These are phyloP conservation scores for Brachionus koreanus DNA, from an alignment of 1,140 invertebrate species.

Conservation along the genomic window DNA sequence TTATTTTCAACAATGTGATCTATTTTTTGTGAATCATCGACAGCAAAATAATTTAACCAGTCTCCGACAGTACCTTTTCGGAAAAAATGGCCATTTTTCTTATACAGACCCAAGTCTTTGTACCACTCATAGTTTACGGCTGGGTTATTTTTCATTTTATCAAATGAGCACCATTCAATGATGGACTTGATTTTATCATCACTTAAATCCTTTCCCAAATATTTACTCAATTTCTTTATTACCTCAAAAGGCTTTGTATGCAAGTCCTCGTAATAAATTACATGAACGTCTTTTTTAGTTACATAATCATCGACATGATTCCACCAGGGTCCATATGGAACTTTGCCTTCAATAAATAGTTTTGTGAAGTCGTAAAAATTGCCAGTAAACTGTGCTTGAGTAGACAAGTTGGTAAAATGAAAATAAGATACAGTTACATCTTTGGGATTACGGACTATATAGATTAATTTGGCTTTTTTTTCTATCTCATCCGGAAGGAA, in stretches of 20 bases:
- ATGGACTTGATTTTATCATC: constrained; percentile 67
- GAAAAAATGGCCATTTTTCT: constrained; percentile 56
- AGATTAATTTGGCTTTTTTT: constrained; percentile 70
- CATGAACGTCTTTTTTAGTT: constrained; percentile 58
- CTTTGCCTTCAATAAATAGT: constrained; percentile 48
- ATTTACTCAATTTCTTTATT: constrained; percentile 66
- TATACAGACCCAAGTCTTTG: constrained; percentile 58
- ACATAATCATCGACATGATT: constrained; percentile 59
- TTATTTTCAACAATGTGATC: constrained; percentile 71
- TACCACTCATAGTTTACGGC: constrained; percentile 60
- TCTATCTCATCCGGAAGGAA: constrained; percentile 55
- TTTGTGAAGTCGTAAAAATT: constrained; percentile 39
- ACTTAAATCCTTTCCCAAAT: constrained; percentile 67
- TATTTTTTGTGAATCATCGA: constrained; percentile 64
- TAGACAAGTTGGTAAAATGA: constrained; percentile 64
- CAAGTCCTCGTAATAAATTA: constrained; percentile 62
- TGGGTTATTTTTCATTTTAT: constrained; percentile 71
- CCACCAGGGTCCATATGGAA: constrained; percentile 62
- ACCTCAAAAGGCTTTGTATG: constrained; percentile 56
- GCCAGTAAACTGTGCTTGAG: background rate
- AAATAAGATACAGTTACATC: constrained; percentile 87
- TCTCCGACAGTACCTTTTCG: constrained; percentile 69
- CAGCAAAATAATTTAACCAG: constrained; percentile 74
- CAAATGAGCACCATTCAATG: constrained; percentile 71
- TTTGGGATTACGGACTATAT: constrained; percentile 84